phyloP scores from a whole-genome alignment of 2,888 invertebrate genomes.

The Pseudococcus viburni region DNA sequence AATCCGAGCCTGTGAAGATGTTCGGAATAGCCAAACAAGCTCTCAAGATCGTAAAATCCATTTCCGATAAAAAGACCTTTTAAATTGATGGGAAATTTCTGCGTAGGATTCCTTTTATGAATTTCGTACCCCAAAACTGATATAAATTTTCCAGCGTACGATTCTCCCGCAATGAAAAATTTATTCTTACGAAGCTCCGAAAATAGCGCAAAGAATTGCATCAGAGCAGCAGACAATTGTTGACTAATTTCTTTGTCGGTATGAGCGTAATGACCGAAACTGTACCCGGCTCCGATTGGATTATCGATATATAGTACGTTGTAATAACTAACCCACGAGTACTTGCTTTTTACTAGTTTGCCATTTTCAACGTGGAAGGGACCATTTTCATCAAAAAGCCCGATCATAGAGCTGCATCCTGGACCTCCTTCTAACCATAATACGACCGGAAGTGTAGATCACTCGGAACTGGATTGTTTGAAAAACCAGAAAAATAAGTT shows the following conservation, averaged over 20 bases:
- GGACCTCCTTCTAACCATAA: conserved; percentile 70
- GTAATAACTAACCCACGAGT: conserved; percentile 85
- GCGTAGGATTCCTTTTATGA: conserved; percentile 70
- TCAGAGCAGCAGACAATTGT: conserved; percentile 81
- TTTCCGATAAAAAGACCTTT: conserved; percentile 77
- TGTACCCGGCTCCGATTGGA: conserved; percentile 93
- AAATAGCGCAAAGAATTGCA: conserved; percentile 88
- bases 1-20: conserved; percentile 86
- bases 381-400: conserved; percentile 72
- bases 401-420: conserved; percentile 69
- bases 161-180: conserved; percentile 92
- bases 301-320: conserved; percentile 92
- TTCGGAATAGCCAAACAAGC: conserved; percentile 84
- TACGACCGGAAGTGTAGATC: conserved; percentile 72
- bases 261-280: conserved; percentile 86
- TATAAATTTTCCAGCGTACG: conserved; percentile 86
- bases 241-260: conserved; percentile 79
- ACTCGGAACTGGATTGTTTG: conserved; percentile 71
- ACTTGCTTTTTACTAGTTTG: conserved; percentile 77
- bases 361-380: conserved; percentile 71
- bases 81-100: no score
- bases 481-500: conserved; percentile 75
- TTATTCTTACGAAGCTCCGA: conserved; percentile 81
- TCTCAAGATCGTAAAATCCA: conserved; percentile 83
- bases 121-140: conserved; percentile 85